Conservation (phyloP, 2,797 vertebrate species). For the Eleutherodactylus coqui region DNA sequence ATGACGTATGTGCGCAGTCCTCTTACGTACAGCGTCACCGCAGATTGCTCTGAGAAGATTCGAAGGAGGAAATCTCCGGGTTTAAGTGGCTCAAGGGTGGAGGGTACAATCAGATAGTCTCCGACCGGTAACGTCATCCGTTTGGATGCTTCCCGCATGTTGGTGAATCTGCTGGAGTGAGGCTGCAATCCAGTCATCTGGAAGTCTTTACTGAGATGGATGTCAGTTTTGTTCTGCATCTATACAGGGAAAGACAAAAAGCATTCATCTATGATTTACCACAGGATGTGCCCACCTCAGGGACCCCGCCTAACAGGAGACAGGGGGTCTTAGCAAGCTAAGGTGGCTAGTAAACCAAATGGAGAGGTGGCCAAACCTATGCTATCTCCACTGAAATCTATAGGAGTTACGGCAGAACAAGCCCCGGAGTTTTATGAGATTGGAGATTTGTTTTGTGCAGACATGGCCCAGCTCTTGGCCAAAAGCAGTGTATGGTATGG, state of each 20-base stretch:
- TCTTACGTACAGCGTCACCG: conserved; percentile 75
- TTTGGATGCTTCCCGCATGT: conserved; percentile 82
- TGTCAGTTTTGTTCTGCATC: conserved; percentile 72
- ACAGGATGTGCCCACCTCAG: too few relatives aligned
- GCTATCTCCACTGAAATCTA: too few relatives aligned
- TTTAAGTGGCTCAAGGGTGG: conserved; percentile 85
- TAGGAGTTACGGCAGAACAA: too few relatives aligned
- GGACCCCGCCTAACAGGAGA: too few relatives aligned
- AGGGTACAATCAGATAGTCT: conserved; percentile 86
- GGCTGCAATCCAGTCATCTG: conserved; percentile 74
- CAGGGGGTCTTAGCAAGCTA: too few relatives aligned
- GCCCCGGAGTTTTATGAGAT: too few relatives aligned
- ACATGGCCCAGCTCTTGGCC: too few relatives aligned
- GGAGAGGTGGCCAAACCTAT: too few relatives aligned
- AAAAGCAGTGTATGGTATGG: too few relatives aligned
- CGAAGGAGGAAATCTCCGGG: conserved; percentile 87
- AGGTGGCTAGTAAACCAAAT: too few relatives aligned
- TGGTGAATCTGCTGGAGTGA: conserved; percentile 79
- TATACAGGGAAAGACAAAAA: conserved; percentile 56
- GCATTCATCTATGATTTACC: background rate
- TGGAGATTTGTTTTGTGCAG: too few relatives aligned
- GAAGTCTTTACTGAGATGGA: conserved; percentile 81
- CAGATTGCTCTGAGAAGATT: conserved; percentile 86
- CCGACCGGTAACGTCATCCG: conserved; percentile 81
- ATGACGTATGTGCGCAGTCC: background rate